Evolutionary conservation across 1,140 invertebrate genomes (phyloP).

Genomic region (Caenorhabditis brenneri): DNA sequence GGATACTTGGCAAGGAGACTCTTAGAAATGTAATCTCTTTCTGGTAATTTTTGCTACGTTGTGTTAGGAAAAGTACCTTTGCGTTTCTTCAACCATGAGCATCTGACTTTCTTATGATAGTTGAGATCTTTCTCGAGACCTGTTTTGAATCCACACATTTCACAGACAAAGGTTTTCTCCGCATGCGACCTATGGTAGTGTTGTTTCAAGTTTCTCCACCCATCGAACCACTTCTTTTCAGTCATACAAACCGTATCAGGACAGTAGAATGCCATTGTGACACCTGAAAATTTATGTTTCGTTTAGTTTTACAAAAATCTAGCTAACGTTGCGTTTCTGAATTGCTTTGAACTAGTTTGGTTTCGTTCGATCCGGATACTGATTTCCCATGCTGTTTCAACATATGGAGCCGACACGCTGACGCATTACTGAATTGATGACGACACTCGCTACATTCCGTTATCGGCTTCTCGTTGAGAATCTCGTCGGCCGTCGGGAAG

Average conservation of each 20-base stretch:
- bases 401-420: neutral
- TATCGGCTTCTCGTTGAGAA: neutral
- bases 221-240: neutral
- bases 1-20: no score
- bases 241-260: neutral
- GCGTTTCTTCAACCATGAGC: neutral
- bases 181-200: neutral
- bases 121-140: neutral
- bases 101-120: conserved; percentile 7
- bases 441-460: neutral
- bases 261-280: neutral
- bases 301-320: neutral
- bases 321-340: neutral
- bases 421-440: neutral
- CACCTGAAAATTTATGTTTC: neutral
- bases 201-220: neutral
- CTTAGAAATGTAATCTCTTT: no score
- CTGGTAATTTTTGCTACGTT: no score
- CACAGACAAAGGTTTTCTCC: conserved; percentile 8
- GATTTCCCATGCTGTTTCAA: neutral
- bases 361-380: neutral
- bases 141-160: neutral
- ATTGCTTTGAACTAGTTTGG: neutral
- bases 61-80: neutral
- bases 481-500: conserved; percentile 5